Evolutionary conservation across 2,888 invertebrate species (phyloP).

Genomic region (Brachycybe producta): DNA sequence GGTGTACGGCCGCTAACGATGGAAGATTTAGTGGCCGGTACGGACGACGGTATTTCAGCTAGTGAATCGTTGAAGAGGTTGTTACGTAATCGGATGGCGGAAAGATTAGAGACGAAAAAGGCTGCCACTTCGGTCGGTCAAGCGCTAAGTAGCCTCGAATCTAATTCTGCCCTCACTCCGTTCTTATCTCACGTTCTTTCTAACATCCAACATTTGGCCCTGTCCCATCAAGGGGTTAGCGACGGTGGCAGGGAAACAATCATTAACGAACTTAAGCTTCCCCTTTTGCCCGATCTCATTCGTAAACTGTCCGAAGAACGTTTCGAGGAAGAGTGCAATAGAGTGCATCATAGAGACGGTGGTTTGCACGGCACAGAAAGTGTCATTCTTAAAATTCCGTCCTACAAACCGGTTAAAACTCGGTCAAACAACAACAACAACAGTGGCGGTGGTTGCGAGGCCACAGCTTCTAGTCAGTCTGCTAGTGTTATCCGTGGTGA

Average conservation of each 20-base stretch:
- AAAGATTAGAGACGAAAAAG: slow-evolving; percentile 15
- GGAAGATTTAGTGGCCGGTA: neutral
- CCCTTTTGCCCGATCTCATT: slow-evolving; percentile 32
- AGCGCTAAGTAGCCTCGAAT: slow-evolving; percentile 18
- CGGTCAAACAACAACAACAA: slow-evolving; percentile 26
- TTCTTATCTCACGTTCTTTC: slow-evolving; percentile 23
- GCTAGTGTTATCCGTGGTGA: slow-evolving; percentile 14
- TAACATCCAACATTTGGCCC: slow-evolving; percentile 25
- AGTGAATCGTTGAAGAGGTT: slow-evolving; percentile 25
- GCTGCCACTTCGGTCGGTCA: neutral
- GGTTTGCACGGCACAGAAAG: slow-evolving; percentile 24
- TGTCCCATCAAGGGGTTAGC: slow-evolving; percentile 11
- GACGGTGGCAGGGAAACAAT: slow-evolving; percentile 17
- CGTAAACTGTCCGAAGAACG: slow-evolving; percentile 33
- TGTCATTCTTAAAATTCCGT: slow-evolving; percentile 84
- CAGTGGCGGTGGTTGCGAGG: slow-evolving; percentile 30
- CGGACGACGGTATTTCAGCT: slow-evolving; percentile 16
- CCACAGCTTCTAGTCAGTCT: slow-evolving; percentile 28
- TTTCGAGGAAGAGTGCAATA: slow-evolving; percentile 28
- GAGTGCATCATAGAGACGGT: slow-evolving; percentile 5
- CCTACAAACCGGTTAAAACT: slow-evolving; percentile 53
- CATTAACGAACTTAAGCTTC: slow-evolving; percentile 24
- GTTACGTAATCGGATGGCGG: slow-evolving; percentile 24
- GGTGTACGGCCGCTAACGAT: neutral
- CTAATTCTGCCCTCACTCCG: slow-evolving; percentile 22